Percentiles rank a stretch among this genome's conserved stretches.
Conservation (phyloP, 2,888 invertebrate species). For the Siphonodentalium dalli region DNA sequence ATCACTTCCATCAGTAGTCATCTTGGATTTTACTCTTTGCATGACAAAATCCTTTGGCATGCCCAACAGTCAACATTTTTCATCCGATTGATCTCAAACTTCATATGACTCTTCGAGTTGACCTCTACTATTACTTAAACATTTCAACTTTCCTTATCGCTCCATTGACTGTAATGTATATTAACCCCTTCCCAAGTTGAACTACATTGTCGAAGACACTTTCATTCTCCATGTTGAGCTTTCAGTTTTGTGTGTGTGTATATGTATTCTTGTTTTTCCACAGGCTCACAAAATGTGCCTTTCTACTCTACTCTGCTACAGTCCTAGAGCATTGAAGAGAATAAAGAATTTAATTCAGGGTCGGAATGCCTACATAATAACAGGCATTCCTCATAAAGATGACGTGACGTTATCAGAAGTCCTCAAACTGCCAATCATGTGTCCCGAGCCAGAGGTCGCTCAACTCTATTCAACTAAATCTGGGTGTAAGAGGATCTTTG, state of each 20-base stretch:
- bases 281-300: conserved; percentile 64
- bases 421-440: conserved; percentile 59
- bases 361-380: conserved; percentile 61
- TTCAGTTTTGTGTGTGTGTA: no score
- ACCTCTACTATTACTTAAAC: no score
- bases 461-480: conserved; percentile 64
- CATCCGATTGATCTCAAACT: no score
- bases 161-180: conserved; percentile 3
- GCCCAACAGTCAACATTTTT: no score
- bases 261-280: conserved; percentile 11
- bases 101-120: no score
- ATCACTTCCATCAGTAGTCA: no score
- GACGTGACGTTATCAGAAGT: conserved; percentile 61
- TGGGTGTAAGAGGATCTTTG: conserved; percentile 63
- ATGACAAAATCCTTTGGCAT: no score
- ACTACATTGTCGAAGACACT: no score
- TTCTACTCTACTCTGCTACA: conserved; percentile 63
- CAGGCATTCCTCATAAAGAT: conserved; percentile 61
- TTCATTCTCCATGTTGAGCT: no score
- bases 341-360: conserved; percentile 61
- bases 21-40: no score
- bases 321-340: conserved; percentile 58
- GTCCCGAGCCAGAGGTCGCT: conserved; percentile 62
- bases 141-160: no score
- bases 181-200: no score